These are phyloP conservation scores for Gasterosteus nipponicus DNA, from an alignment of 2,113 vertebrate genomes.

Conservation along the genomic window DNA sequence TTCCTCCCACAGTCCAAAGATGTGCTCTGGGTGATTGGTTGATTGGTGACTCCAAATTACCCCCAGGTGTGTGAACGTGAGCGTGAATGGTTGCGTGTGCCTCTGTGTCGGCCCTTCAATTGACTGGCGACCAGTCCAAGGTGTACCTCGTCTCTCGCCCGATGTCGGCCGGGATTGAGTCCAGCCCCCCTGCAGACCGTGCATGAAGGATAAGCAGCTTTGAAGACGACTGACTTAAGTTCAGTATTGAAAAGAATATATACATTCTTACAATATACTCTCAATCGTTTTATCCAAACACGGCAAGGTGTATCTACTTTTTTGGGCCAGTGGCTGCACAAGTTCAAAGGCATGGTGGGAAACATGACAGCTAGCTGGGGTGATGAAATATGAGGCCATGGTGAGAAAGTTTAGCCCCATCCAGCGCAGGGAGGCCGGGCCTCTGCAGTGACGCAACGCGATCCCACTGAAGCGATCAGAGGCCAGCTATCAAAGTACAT, in stretches of 20 bases:
- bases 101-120: no score
- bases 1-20: no score
- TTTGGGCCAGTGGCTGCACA: conserved; percentile 34
- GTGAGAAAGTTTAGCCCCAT: conserved; percentile 62
- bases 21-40: no score
- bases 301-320: conserved; percentile 11
- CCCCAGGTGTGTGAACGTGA: no score
- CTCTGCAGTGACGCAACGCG: conserved; percentile 46
- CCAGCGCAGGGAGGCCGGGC: conserved; percentile 25
- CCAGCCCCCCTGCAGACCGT: no score
- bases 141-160: no score
- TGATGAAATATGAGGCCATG: conserved; percentile 67
- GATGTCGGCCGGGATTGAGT: no score
- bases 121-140: no score
- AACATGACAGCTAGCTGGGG: conserved; percentile 56
- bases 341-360: conserved; percentile 60
- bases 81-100: no score
- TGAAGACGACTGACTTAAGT: not conserved
- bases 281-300: conserved; percentile 26
- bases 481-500: conserved; percentile 76
- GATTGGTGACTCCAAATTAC: no score
- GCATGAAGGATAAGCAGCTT: no score
- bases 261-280: not conserved
- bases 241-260: not conserved
- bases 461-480: conserved; percentile 64